Conservation (phyloP, 1,140 invertebrate species). For the Subanguina moxae region DNA sequence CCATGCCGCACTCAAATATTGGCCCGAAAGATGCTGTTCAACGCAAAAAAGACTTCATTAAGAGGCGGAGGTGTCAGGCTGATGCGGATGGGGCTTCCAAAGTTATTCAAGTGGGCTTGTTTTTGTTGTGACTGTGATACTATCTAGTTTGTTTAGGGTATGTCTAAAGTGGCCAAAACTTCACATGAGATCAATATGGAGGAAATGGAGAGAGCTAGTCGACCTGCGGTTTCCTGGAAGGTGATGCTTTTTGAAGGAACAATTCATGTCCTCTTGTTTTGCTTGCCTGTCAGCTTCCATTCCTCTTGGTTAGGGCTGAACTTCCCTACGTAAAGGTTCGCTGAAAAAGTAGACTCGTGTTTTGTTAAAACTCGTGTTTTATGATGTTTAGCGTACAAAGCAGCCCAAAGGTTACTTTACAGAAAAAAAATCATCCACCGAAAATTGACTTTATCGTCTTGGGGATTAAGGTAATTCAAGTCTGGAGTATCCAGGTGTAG, state of each 20-base stretch:
- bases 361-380: too few relatives aligned
- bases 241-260: neutral
- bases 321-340: too few relatives aligned
- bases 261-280: too few relatives aligned
- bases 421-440: too few relatives aligned
- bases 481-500: too few relatives aligned
- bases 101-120: slow-evolving; percentile 47
- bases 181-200: slow-evolving; percentile 32
- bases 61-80: slow-evolving; percentile 50
- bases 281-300: too few relatives aligned
- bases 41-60: slow-evolving; percentile 55
- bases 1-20: slow-evolving; percentile 28
- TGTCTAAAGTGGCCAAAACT: slow-evolving; percentile 54
- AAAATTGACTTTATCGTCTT: too few relatives aligned
- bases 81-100: slow-evolving; percentile 54
- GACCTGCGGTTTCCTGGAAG: slow-evolving; percentile 45
- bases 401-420: too few relatives aligned
- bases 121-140: neutral
- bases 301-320: too few relatives aligned
- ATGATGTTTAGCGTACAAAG: too few relatives aligned
- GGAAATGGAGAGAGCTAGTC: slow-evolving; percentile 27
- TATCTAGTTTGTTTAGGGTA: slow-evolving; percentile 41
- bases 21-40: slow-evolving; percentile 46
- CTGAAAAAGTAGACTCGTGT: too few relatives aligned
- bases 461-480: too few relatives aligned